These are phyloP conservation scores for Lepisosteus oculatus DNA, from an alignment of 2,113 vertebrate genomes.

Conservation along the genomic window DNA sequence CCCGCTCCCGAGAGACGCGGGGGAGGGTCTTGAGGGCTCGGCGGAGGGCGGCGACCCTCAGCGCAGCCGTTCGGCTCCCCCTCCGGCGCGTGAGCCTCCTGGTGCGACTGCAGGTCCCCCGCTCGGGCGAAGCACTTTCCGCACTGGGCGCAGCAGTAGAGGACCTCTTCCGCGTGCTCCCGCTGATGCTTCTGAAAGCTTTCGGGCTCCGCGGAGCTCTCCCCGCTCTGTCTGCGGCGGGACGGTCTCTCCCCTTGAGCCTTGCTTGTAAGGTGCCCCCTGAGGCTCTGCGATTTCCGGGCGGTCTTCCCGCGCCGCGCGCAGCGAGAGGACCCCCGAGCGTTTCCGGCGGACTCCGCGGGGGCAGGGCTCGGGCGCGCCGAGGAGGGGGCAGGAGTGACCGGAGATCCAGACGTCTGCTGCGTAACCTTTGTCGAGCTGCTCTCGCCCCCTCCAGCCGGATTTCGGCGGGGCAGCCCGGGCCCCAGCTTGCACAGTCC, in stretches of 20 bases:
- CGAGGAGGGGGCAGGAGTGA: slow-evolving; percentile 52
- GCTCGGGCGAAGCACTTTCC: slow-evolving; percentile 64
- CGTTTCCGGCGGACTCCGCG: slow-evolving; percentile 46
- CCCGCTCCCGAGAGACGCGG: slow-evolving; percentile 62
- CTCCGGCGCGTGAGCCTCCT: slow-evolving; percentile 53
- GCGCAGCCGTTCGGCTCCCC: slow-evolving; percentile 64
- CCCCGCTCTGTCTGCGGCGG: slow-evolving; percentile 64
- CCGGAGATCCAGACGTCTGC: not conserved
- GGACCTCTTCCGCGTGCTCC: slow-evolving; percentile 61
- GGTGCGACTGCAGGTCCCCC: slow-evolving; percentile 56
- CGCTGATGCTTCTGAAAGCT: slow-evolving; percentile 68
- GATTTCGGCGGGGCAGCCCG: too few relatives aligned
- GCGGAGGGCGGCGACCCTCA: slow-evolving; percentile 65
- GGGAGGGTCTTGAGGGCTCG: slow-evolving; percentile 64
- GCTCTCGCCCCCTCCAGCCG: too few relatives aligned
- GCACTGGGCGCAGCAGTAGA: slow-evolving; percentile 64
- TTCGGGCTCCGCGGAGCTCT: slow-evolving; percentile 70
- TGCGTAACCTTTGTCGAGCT: too few relatives aligned
- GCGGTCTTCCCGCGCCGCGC: slow-evolving; percentile 58
- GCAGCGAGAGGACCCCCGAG: slow-evolving; percentile 67
- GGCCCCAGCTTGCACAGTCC: too few relatives aligned
- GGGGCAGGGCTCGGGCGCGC: slow-evolving; percentile 48
- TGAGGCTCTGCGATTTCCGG: slow-evolving; percentile 48
- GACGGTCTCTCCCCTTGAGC: slow-evolving; percentile 52
- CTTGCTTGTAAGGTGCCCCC: slow-evolving; percentile 41